Percentiles rank a stretch among this genome's conserved stretches.
Evolutionary conservation across 2,797 vertebrate species (phyloP).

Genomic region (Jordanella pulchra): DNA sequence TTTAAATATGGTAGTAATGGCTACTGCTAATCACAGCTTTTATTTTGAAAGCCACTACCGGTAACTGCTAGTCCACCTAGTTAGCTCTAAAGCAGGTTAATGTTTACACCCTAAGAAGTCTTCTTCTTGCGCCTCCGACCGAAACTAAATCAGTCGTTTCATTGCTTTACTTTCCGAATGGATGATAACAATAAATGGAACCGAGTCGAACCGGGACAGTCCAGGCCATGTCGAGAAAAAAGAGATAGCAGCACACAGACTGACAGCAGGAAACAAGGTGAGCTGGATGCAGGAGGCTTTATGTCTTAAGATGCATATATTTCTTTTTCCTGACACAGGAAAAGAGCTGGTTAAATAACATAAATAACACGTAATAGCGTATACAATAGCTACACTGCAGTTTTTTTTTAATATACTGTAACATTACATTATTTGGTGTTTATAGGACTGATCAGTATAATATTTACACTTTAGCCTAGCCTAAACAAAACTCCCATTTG

Average conservation of each 20-base stretch:
- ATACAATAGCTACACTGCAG: background rate
- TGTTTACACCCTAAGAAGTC: background rate
- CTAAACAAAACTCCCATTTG: background rate
- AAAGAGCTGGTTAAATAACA: constrained; percentile 4
- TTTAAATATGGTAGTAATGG: background rate
- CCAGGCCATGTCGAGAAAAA: constrained; percentile 19
- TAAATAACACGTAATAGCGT: background rate
- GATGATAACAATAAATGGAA: constrained; percentile 37
- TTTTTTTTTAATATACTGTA: background rate
- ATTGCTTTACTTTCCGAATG: constrained; percentile 59
- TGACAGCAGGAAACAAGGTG: constrained; percentile 75
- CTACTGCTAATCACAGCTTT: background rate
- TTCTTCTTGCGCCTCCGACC: too few relatives aligned
- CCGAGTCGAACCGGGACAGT: constrained; percentile 21
- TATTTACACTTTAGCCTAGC: background rate
- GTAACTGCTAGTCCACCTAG: background rate
- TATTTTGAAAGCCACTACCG: constrained; percentile 18
- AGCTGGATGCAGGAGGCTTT: constrained; percentile 9
- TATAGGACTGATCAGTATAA: background rate
- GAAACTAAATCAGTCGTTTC: fast-evolving
- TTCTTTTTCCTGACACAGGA: background rate
- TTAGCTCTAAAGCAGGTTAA: background rate
- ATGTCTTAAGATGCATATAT: background rate
- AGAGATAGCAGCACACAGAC: constrained; percentile 70
- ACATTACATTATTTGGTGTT: background rate